phyloP scores from a whole-genome alignment of 2,888 invertebrate species.

The Carterocephalus palaemon region DNA sequence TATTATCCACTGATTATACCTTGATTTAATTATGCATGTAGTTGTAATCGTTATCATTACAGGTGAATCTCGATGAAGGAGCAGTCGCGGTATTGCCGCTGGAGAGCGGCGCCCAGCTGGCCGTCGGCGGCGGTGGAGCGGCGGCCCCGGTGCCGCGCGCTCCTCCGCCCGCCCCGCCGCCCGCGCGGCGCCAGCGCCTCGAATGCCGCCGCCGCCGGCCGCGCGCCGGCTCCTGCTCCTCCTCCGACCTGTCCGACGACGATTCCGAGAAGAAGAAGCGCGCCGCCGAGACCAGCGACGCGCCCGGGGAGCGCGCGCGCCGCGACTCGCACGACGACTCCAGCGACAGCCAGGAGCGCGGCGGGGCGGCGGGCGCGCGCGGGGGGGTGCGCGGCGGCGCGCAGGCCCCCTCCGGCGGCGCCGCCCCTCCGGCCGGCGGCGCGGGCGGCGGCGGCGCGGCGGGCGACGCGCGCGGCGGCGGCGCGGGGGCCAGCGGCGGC shows the following conservation, averaged over 20 bases:
- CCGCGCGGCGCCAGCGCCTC: conserved; percentile 56
- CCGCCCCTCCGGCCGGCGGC: conserved; percentile 43
- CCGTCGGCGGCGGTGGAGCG: conserved; percentile 28
- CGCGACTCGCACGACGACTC: conserved; percentile 92
- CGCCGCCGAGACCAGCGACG: conserved; percentile 81
- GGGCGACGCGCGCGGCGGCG: conserved; percentile 51
- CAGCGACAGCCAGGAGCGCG: conserved; percentile 89
- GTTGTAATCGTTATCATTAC: background rate
- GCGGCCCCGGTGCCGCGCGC: conserved; percentile 39
- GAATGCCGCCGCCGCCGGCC: conserved; percentile 62
- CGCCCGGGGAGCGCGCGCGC: conserved; percentile 81
- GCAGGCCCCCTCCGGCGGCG: conserved; percentile 59
- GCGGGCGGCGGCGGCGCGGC: conserved; percentile 34
- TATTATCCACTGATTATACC: no score
- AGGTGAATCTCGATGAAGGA: conserved; percentile 58
- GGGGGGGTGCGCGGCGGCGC: conserved; percentile 40
- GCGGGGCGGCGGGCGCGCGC: conserved; percentile 79
- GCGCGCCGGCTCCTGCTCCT: conserved; percentile 89
- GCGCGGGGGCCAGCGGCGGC: conserved; percentile 80
- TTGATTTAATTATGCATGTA: no score
- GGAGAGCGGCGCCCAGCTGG: conserved; percentile 11
- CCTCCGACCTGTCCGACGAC: conserved; percentile 96
- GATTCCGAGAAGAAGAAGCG: conserved; percentile 92
- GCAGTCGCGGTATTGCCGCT: conserved; percentile 10
- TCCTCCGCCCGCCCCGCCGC: conserved; percentile 55